phyloP scores from a whole-genome alignment of 2,888 invertebrate genomes.

The Petrolisthes manimaculis region DNA sequence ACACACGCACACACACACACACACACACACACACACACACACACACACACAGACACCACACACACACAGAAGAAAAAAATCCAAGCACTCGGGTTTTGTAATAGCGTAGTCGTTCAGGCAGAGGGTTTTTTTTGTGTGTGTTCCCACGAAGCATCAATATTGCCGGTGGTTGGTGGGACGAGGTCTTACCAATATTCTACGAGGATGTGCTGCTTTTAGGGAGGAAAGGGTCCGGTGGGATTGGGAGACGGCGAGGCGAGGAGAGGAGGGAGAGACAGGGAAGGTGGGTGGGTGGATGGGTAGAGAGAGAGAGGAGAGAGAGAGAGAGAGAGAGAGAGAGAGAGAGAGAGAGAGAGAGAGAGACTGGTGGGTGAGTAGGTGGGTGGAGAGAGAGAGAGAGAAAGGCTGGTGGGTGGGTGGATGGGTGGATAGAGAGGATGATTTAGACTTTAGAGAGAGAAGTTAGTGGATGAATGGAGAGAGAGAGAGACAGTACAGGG shows the following conservation, averaged over 20 bases:
- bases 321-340: neutral
- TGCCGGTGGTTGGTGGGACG: constrained; percentile 35
- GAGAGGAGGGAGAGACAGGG: constrained; percentile 3
- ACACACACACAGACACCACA: constrained; percentile 21
- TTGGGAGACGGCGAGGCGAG: neutral
- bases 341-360: constrained; percentile 32
- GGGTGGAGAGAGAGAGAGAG: constrained; percentile 15
- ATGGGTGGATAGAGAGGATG: constrained; percentile 19
- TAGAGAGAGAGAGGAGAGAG: neutral
- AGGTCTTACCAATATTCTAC: constrained; percentile 45
- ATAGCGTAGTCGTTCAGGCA: constrained; percentile 52
- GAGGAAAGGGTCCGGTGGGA: neutral
- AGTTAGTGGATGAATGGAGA: neutral
- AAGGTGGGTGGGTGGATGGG: neutral
- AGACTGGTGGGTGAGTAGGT: constrained; percentile 14
- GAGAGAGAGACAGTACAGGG: neutral
- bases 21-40: constrained; percentile 25
- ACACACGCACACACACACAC: constrained; percentile 17
- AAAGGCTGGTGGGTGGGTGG: neutral
- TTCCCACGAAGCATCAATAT: constrained; percentile 45
- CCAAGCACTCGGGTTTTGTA: constrained; percentile 52
- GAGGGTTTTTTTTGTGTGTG: constrained; percentile 13
- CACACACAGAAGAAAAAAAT: constrained; percentile 28
- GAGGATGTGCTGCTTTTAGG: constrained; percentile 26
- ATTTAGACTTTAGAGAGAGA: constrained; percentile 6